These are phyloP conservation scores for Drosophila mimica DNA, from an alignment of 2,888 invertebrate species.

Conservation along the genomic window DNA sequence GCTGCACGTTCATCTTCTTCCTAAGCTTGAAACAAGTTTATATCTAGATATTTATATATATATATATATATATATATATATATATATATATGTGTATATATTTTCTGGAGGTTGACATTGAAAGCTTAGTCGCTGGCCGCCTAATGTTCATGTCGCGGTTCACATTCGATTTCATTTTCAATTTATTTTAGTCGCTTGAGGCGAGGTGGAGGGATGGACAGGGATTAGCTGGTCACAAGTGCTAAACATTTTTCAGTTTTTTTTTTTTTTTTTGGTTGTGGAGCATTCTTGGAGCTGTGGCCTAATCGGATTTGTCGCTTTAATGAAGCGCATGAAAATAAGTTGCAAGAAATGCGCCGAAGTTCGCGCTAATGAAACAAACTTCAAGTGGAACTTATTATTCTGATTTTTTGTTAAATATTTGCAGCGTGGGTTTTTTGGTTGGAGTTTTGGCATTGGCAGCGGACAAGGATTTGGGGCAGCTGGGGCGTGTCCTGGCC, in stretches of 20 bases:
- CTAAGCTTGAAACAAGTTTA: conserved; percentile 37
- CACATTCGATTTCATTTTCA: conserved; percentile 78
- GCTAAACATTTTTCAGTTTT: background rate
- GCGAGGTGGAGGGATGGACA: background rate
- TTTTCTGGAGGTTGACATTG: conserved; percentile 61
- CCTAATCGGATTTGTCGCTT: conserved; percentile 80
- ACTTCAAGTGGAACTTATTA: conserved; percentile 43
- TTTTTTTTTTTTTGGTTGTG: background rate
- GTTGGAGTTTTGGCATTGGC: conserved; percentile 9
- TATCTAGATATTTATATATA: background rate
- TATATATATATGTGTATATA: background rate
- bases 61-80: background rate
- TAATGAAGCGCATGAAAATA: conserved; percentile 75
- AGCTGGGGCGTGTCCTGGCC: conserved; percentile 45
- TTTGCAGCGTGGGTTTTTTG: conserved; percentile 42
- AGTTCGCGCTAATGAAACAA: conserved; percentile 75
- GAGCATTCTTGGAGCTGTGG: conserved; percentile 4
- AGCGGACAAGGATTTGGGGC: background rate
- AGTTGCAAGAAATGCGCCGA: conserved; percentile 74
- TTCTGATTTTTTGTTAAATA: conserved; percentile 15
- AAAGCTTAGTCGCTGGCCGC: conserved; percentile 80
- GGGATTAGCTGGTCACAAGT: conserved; percentile 8
- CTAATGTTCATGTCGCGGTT: conserved; percentile 80
- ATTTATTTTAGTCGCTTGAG: conserved; percentile 61
- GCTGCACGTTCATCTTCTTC: background rate